Conservation (phyloP, 2,888 invertebrate genomes). For the Oxytorus armatus region DNA sequence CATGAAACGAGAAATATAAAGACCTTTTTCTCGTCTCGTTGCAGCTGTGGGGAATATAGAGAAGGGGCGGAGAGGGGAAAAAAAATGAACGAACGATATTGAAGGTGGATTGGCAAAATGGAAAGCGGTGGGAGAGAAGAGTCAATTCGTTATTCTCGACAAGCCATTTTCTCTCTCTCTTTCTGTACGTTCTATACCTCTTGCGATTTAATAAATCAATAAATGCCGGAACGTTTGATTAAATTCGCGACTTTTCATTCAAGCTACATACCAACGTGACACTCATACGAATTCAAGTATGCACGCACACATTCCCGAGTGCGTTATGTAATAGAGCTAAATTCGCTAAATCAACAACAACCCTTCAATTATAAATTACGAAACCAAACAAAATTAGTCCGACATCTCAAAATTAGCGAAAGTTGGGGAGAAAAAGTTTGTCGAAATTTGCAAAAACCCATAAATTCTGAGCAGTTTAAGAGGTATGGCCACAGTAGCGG, state of each 20-base stretch:
- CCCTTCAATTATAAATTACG: no score
- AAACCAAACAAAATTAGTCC: no score
- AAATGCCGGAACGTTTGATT: constrained; percentile 66
- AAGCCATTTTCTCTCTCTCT: constrained; percentile 44
- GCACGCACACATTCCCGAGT: neutral
- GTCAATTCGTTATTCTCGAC: constrained; percentile 66
- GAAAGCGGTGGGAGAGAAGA: constrained; percentile 40
- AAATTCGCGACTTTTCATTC: constrained; percentile 64
- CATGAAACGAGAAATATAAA: constrained; percentile 53
- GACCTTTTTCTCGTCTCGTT: constrained; percentile 40
- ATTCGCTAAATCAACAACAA: no score
- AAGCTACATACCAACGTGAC: constrained; percentile 16
- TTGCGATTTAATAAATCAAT: constrained; percentile 66
- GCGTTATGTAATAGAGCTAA: neutral
- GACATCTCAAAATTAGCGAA: no score
- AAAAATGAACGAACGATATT: constrained; percentile 47
- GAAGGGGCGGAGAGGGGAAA: no score
- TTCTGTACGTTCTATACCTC: neutral
- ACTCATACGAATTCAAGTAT: constrained; percentile 34
- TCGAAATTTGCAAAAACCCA: no score
- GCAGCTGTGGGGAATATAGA: constrained; percentile 27
- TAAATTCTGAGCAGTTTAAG: no score
- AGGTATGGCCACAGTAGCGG: no score
- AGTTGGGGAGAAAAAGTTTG: no score
- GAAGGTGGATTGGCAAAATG: neutral